phyloP scores from a whole-genome alignment of 64 coral and sea anemone species.

The Pachyseris speciosa region DNA sequence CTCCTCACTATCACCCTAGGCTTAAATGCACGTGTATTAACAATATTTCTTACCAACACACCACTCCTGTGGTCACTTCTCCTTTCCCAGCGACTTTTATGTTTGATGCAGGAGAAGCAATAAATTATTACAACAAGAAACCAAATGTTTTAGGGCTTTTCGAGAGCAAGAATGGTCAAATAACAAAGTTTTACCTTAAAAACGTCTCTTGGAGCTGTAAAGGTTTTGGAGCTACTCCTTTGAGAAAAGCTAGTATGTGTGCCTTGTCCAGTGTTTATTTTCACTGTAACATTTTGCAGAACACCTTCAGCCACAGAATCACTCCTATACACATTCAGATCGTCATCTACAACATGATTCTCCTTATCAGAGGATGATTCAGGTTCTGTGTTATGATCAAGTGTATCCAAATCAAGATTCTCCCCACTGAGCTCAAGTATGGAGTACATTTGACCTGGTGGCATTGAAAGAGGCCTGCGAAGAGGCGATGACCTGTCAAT shows the following conservation, averaged over 20 bases:
- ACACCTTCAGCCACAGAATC: background rate
- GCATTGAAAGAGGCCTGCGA: slow-evolving; percentile 18
- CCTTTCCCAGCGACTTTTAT: no score
- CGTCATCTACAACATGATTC: slow-evolving; percentile 5
- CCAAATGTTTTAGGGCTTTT: no score
- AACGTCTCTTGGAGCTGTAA: background rate
- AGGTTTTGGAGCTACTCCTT: background rate
- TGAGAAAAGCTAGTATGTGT: background rate
- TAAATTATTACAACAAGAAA: no score
- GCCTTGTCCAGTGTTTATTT: background rate
- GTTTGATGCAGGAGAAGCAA: no score
- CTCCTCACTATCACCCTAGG: no score
- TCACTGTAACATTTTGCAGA: background rate
- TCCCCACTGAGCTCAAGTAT: slow-evolving; percentile 44
- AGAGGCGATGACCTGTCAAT: slow-evolving; percentile 16
- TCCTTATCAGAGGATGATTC: slow-evolving; percentile 45
- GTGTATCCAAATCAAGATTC: slow-evolving; percentile 17
- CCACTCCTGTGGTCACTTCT: no score
- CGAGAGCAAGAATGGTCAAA: no score
- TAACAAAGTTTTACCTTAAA: background rate
- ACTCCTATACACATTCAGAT: background rate
- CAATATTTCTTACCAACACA: no score
- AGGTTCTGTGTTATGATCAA: background rate
- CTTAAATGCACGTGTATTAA: no score
- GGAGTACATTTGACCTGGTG: slow-evolving; percentile 40